A percentile compares a stretch with the other conserved stretches of the same genome.
phyloP scores from a whole-genome alignment of 2,797 vertebrate genomes.

The Sebastes nivosus region DNA sequence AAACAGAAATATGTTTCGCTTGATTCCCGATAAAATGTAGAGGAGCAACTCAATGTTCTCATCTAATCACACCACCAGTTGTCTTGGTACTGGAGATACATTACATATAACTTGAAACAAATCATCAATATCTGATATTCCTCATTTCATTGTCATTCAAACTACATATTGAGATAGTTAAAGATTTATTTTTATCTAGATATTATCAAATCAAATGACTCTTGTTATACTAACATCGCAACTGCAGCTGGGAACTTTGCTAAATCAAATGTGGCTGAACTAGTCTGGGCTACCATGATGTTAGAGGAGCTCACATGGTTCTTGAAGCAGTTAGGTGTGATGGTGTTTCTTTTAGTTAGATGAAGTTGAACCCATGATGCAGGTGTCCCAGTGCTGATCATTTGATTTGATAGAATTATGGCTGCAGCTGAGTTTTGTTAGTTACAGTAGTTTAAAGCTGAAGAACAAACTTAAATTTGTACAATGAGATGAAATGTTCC shows the following conservation, averaged over 20 bases:
- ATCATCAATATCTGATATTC: background rate
- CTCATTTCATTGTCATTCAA: background rate
- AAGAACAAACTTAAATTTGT: no score
- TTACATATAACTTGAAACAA: background rate
- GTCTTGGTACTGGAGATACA: background rate
- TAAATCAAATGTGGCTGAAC: background rate
- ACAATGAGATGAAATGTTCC: no score
- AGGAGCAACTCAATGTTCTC: background rate
- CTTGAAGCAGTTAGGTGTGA: background rate
- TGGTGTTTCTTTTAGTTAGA: background rate
- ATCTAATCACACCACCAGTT: fast-evolving
- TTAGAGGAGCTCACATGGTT: no score
- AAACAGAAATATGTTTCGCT: conserved; percentile 1
- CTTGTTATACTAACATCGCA: background rate
- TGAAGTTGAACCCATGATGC: no score
- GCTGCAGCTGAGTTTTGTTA: no score
- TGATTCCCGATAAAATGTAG: background rate
- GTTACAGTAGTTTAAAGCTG: no score
- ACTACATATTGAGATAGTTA: background rate
- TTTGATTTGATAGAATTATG: background rate
- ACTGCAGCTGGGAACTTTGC: background rate
- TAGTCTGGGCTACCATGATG: fast-evolving
- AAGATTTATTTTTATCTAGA: background rate
- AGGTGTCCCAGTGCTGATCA: background rate
- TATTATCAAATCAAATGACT: background rate